phyloP scores from a whole-genome alignment of 2,113 vertebrate genomes.

The Neotoma lepida region DNA sequence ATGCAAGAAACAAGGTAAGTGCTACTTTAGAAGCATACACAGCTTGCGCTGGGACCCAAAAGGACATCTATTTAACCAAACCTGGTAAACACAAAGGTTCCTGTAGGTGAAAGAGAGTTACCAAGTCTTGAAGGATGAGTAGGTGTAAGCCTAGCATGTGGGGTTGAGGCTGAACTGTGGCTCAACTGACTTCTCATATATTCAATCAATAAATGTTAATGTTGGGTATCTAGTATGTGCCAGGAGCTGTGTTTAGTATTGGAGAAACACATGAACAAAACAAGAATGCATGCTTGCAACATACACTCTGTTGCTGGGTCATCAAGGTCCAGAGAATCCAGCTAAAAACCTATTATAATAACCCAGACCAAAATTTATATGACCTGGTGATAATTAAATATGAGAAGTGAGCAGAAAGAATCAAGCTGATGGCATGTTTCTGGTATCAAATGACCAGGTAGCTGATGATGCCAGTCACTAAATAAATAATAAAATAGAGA shows the following conservation, averaged over 20 bases:
- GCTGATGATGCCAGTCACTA: slow-evolving; percentile 4
- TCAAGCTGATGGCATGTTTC: slow-evolving; percentile 54
- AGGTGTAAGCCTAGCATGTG: not conserved
- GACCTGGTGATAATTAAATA: slow-evolving; percentile 33
- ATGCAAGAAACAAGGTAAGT: not conserved
- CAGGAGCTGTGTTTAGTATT: not conserved
- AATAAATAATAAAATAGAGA: slow-evolving; percentile 57
- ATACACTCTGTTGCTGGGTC: not conserved
- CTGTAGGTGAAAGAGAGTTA: not conserved
- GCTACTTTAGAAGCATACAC: not conserved
- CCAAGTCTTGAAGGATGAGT: slow-evolving; percentile 16
- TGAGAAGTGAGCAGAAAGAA: slow-evolving; percentile 7
- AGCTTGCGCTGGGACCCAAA: not conserved
- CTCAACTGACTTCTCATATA: not conserved
- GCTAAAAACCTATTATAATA: not conserved
- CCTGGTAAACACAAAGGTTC: not conserved
- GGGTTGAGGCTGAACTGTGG: not conserved
- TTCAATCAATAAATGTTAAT: not conserved
- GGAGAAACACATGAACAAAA: not conserved
- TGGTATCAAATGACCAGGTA: slow-evolving; percentile 45
- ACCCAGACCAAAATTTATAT: not conserved
- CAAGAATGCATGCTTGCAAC: not conserved
- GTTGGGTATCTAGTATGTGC: not conserved
- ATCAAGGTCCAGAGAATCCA: slow-evolving; percentile 27
- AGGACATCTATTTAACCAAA: not conserved